phyloP scores from a whole-genome alignment of 2,113 vertebrate genomes.

The Gallinago media region DNA sequence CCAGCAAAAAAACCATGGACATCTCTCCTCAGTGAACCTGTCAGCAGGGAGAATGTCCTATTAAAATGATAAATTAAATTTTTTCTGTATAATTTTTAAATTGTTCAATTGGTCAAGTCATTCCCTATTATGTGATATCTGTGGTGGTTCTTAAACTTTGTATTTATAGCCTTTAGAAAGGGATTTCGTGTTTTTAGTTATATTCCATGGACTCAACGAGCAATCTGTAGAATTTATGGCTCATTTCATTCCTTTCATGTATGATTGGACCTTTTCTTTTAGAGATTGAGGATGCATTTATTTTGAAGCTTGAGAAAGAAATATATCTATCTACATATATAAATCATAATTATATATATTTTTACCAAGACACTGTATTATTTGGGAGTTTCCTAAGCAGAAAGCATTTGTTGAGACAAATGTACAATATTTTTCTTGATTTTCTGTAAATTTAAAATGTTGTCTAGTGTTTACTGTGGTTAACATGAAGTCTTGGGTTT shows the following conservation, averaged over 20 bases:
- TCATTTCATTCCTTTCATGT: background rate
- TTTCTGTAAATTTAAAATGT: background rate
- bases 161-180: background rate
- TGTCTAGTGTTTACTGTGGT: background rate
- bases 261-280: background rate
- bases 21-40: background rate
- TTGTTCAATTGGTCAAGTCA: background rate
- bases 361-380: background rate
- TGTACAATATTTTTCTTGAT: background rate
- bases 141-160: background rate
- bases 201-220: background rate
- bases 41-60: background rate
- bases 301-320: background rate
- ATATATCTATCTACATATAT: background rate
- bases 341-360: background rate
- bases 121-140: background rate
- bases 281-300: background rate
- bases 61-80: background rate
- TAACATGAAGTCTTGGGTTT: background rate
- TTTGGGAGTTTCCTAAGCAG: background rate
- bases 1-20: background rate
- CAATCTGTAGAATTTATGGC: background rate
- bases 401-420: slow-evolving; percentile 17
- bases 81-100: background rate
- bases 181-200: background rate